Conservation (phyloP, 2,797 vertebrate species). For the Xerus rutilus region DNA sequence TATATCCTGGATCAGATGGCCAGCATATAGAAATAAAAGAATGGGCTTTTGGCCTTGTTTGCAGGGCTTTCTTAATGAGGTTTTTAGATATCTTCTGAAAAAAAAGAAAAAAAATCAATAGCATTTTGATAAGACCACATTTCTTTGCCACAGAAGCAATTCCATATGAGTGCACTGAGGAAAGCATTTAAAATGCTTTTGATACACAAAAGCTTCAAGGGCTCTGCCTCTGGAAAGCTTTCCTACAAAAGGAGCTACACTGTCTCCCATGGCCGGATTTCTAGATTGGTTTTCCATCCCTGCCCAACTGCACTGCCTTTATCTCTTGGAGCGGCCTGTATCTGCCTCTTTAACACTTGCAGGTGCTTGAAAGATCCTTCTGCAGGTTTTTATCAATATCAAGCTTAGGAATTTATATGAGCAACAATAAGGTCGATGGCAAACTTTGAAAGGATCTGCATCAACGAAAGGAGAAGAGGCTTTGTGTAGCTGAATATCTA, state of each 20-base stretch:
- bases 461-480: background rate
- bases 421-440: background rate
- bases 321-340: background rate
- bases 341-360: background rate
- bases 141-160: slow-evolving; percentile 55
- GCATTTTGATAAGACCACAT: slow-evolving; percentile 28
- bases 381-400: slow-evolving; percentile 23
- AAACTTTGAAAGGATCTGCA: slow-evolving; percentile 6
- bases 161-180: background rate
- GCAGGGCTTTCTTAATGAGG: background rate
- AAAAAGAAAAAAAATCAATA: slow-evolving; percentile 41
- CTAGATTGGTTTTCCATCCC: background rate
- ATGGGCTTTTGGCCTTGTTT: slow-evolving; percentile 23
- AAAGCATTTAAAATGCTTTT: slow-evolving; percentile 65
- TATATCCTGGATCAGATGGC: background rate
- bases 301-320: background rate
- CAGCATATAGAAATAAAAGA: background rate
- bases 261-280: background rate
- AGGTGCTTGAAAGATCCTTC: background rate
- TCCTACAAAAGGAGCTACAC: slow-evolving; percentile 1
- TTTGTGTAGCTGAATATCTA: background rate
- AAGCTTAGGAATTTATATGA: background rate
- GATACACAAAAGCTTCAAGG: slow-evolving; percentile 45
- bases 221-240: slow-evolving; percentile 42
- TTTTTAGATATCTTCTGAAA: slow-evolving; percentile 53